A percentile compares a stretch with the other conserved stretches of the same genome.
Conservation (phyloP, 2,888 invertebrate species). For the Agrotis segetum region DNA sequence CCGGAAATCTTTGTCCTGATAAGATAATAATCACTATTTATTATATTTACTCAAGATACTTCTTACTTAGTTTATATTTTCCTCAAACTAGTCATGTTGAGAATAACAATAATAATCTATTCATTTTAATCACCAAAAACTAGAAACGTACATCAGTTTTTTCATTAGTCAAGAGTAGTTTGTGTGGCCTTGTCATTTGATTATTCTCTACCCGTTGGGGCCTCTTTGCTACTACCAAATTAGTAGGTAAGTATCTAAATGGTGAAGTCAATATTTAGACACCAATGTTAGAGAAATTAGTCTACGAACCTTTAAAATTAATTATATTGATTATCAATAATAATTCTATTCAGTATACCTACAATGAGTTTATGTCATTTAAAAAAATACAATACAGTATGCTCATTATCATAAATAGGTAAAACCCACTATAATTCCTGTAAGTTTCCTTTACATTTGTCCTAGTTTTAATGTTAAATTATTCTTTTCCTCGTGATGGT, state of each 20-base stretch:
- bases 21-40: constrained; percentile 41
- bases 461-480: constrained; percentile 6
- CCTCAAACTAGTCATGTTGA: neutral
- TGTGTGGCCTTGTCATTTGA: constrained; percentile 61
- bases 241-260: constrained; percentile 35
- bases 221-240: constrained; percentile 57
- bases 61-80: constrained; percentile 22
- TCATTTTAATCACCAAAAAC: constrained; percentile 7
- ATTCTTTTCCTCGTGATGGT: constrained; percentile 25
- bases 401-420: constrained; percentile 18
- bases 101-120: neutral
- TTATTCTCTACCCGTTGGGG: constrained; percentile 55
- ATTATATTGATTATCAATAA: neutral
- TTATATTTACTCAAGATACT: constrained; percentile 26
- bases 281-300: neutral
- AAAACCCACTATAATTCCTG: constrained; percentile 37
- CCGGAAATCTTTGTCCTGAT: constrained; percentile 41
- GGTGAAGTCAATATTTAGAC: neutral
- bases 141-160: constrained; percentile 18
- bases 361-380: neutral
- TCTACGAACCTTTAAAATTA: neutral
- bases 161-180: constrained; percentile 26
- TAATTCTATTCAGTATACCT: neutral
- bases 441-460: constrained; percentile 35
- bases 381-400: neutral